Evolutionary conservation across 2,888 invertebrate genomes (phyloP).

Genomic region (Trichogramma dendrolimi): DNA sequence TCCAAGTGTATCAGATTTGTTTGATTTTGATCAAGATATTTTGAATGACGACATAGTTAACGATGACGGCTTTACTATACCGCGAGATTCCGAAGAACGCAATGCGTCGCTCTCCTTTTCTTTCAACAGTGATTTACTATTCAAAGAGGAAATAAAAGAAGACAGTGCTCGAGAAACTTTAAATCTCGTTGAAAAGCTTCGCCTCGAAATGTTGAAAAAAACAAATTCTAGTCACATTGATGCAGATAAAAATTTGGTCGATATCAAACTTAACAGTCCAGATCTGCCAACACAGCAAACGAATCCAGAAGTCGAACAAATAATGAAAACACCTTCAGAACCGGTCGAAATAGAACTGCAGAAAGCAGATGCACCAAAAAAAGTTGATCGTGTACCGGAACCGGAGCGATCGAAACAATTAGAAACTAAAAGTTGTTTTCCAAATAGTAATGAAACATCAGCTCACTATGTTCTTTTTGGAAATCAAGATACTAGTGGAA

Average conservation of each 20-base stretch:
- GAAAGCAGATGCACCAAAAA: no score
- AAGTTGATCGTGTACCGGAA: no score
- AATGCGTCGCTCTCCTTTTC: constrained; percentile 56
- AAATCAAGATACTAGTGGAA: constrained; percentile 46
- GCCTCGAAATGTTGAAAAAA: constrained; percentile 69
- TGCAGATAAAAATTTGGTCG: constrained; percentile 40
- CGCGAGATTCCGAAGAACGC: constrained; percentile 62
- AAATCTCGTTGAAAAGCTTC: constrained; percentile 77
- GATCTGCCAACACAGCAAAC: no score
- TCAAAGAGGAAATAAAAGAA: constrained; percentile 76
- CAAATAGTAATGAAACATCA: constrained; percentile 39
- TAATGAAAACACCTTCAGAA: constrained; percentile 18
- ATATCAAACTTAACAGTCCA: no score
- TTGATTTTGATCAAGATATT: constrained; percentile 62
- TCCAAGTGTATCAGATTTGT: constrained; percentile 58
- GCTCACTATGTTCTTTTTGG: constrained; percentile 37
- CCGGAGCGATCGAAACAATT: no score
- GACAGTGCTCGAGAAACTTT: constrained; percentile 79
- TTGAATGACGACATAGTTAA: constrained; percentile 60
- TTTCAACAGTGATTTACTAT: constrained; percentile 64
- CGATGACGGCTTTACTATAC: constrained; percentile 63
- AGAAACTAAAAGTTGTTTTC: constrained; percentile 40
- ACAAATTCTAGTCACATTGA: constrained; percentile 57
- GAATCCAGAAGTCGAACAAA: constrained; percentile 23
- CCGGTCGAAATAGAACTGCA: no score